A percentile compares a stretch with the other conserved stretches of the same genome.
Evolutionary conservation across 2,113 vertebrate genomes (phyloP).

Genomic region (Azemiops feae): DNA sequence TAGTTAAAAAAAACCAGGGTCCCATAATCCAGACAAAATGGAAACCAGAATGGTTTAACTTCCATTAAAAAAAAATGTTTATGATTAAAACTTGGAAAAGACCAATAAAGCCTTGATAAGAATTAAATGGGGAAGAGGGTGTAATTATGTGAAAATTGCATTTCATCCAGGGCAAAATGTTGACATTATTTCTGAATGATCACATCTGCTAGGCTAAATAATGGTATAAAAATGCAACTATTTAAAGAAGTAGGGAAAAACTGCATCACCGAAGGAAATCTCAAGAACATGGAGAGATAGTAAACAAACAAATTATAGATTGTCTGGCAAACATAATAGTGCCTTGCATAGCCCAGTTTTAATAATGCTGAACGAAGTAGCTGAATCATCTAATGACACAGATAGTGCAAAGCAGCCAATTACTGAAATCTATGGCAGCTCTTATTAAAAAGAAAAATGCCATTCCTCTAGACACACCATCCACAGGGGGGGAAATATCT

Average conservation of each 20-base stretch:
- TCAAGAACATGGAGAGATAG: constrained; percentile 19
- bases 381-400: neutral
- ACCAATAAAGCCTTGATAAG: neutral
- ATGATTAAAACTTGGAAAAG: neutral
- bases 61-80: neutral
- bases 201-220: neutral
- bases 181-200: neutral
- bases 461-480: neutral
- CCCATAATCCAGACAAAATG: neutral
- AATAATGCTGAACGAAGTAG: constrained; percentile 20
- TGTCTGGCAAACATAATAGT: constrained; percentile 11
- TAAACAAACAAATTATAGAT: constrained; percentile 30
- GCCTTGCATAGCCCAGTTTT: constrained; percentile 19
- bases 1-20: neutral
- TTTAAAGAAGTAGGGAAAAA: constrained; percentile 9
- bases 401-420: neutral
- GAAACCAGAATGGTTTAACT: constrained; percentile 2
- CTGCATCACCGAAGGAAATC: constrained; percentile 34
- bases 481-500: neutral
- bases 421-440: constrained; percentile 1
- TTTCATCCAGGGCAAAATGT: neutral
- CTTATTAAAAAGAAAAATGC: neutral
- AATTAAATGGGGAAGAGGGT: neutral
- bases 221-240: neutral
- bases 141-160: neutral